Percentiles rank a stretch among this genome's conserved stretches.
Conservation (phyloP, 2,113 vertebrate genomes). For the Ceyx margarethae region DNA sequence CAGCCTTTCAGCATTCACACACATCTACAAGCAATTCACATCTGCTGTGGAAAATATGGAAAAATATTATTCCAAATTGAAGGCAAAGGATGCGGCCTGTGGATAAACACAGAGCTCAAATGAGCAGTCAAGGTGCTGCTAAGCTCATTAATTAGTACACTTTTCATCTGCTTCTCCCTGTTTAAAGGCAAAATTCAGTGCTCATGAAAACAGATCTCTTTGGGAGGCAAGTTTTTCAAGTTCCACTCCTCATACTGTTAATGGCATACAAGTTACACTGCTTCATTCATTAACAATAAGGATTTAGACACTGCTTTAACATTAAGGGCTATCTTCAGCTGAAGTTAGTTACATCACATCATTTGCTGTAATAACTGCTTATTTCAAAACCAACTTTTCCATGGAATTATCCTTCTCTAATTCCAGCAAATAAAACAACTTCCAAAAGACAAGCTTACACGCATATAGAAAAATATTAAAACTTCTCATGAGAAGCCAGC, state of each 20-base stretch:
- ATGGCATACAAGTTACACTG: neutral
- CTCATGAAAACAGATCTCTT: neutral
- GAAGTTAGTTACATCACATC: neutral
- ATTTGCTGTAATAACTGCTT: neutral
- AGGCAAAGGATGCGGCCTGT: neutral
- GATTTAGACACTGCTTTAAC: neutral
- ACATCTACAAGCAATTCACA: constrained; percentile 27
- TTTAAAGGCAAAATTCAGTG: neutral
- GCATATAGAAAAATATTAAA: neutral
- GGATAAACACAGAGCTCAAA: neutral
- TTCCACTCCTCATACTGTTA: neutral
- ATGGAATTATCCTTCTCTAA: neutral
- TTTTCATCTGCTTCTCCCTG: neutral
- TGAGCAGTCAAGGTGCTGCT: neutral
- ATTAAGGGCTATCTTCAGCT: neutral
- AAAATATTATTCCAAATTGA: constrained; percentile 25
- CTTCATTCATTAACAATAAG: neutral
- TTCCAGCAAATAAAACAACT: neutral
- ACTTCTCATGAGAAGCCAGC: neutral
- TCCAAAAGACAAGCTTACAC: neutral
- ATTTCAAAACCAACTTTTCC: neutral
- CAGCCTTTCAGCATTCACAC: constrained; percentile 21
- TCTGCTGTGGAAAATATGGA: constrained; percentile 55
- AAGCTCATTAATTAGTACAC: neutral
- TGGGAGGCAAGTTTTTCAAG: neutral